Conservation (phyloP, 2,113 vertebrate genomes). For the Pampusana beccarii region DNA sequence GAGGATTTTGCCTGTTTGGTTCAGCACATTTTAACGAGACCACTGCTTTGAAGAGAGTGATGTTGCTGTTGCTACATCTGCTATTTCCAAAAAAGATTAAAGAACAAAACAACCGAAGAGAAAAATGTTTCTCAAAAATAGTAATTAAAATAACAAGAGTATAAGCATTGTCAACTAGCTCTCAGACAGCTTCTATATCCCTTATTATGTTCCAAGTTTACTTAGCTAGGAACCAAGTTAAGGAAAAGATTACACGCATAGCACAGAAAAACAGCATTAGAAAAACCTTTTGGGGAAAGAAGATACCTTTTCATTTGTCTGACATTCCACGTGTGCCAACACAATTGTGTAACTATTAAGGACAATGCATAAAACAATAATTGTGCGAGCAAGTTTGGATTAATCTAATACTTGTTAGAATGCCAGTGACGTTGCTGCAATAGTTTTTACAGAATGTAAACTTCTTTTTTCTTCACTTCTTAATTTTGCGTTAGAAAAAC, state of each 20-base stretch:
- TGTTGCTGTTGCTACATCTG: background rate
- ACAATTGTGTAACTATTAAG: background rate
- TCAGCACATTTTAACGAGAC: conserved; percentile 19
- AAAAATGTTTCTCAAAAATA: conserved; percentile 34
- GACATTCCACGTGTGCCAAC: background rate
- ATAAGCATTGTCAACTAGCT: background rate
- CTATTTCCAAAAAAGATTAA: background rate
- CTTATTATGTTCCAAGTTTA: background rate
- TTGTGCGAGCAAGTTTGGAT: background rate
- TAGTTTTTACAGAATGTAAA: background rate
- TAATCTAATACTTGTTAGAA: background rate
- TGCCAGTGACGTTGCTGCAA: background rate
- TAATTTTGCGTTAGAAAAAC: background rate
- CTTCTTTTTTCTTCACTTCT: background rate
- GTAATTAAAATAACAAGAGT: conserved; percentile 11
- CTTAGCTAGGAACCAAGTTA: conserved; percentile 23
- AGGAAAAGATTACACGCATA: background rate
- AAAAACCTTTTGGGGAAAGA: background rate
- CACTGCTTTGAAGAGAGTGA: background rate
- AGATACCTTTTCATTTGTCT: background rate
- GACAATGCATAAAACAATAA: background rate
- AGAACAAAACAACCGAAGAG: background rate
- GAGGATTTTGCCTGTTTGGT: conserved; percentile 3
- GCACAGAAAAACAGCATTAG: background rate
- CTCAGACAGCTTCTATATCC: background rate